phyloP scores from a whole-genome alignment of 2,113 vertebrate genomes.

The Porphyrio hochstetteri region DNA sequence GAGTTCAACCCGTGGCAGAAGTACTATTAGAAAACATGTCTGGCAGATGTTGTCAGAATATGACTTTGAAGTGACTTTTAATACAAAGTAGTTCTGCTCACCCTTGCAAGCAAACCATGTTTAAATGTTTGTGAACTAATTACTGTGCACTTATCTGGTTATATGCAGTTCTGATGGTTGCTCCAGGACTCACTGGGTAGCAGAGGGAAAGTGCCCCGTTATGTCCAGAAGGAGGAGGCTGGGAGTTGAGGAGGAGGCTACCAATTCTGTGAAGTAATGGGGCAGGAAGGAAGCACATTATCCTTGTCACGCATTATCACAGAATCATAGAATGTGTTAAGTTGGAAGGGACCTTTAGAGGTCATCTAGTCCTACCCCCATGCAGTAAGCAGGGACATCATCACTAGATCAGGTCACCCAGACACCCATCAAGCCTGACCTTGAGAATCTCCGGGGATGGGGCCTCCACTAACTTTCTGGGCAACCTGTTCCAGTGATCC shows the following conservation, averaged over 20 bases:
- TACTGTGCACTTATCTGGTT: rapidly evolving
- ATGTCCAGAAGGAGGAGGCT: background rate
- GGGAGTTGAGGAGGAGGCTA: rapidly evolving
- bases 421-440: no score
- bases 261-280: background rate
- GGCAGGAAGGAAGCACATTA: background rate
- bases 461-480: no score
- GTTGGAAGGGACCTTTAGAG: no score
- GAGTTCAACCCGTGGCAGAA: background rate
- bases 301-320: background rate
- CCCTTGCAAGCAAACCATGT: background rate
- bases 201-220: background rate
- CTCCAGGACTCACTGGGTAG: background rate
- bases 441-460: no score
- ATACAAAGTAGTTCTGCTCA: background rate
- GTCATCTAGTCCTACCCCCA: no score
- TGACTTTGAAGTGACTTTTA: background rate
- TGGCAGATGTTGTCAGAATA: background rate
- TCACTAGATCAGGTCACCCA: no score
- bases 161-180: rapidly evolving
- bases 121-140: background rate
- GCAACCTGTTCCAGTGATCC: no score
- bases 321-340: no score
- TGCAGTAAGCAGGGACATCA: no score
- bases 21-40: background rate